Evolutionary conservation across 2,113 vertebrate species (phyloP).

Genomic region (Seriola rivoliana): DNA sequence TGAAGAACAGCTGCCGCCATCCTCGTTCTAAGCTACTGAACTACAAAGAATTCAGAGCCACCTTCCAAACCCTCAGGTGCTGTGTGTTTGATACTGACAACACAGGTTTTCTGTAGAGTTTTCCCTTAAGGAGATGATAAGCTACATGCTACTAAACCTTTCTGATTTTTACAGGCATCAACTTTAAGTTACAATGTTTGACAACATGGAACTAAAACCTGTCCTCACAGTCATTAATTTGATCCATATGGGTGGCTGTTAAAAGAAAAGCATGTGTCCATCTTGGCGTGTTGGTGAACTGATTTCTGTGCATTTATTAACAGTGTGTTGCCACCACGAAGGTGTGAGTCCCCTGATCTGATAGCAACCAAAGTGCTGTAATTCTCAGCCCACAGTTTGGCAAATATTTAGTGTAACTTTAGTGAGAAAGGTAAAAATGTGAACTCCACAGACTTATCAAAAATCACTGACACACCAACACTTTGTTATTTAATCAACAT

Average conservation of each 20-base stretch:
- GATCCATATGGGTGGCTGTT: neutral
- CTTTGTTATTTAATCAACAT: slow-evolving; percentile 20
- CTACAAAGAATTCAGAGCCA: neutral
- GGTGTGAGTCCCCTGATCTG: slow-evolving; percentile 51
- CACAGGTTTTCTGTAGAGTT: slow-evolving; percentile 19
- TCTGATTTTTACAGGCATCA: slow-evolving; percentile 1
- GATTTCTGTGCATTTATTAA: slow-evolving; percentile 52
- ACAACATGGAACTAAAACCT: slow-evolving; percentile 1
- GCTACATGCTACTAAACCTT: slow-evolving; percentile 24
- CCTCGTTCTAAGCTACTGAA: neutral
- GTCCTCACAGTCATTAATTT: slow-evolving; percentile 11
- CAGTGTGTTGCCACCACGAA: slow-evolving; percentile 51
- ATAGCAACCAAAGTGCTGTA: slow-evolving; percentile 49
- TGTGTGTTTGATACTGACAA: slow-evolving; percentile 27
- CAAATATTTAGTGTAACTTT: slow-evolving; percentile 20
- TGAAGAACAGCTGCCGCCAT: neutral
- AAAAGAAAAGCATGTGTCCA: slow-evolving; percentile 14
- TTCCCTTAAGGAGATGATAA: slow-evolving; percentile 22
- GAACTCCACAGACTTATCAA: slow-evolving; percentile 28
- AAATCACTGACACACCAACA: slow-evolving; percentile 43
- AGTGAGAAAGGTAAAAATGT: slow-evolving; percentile 44
- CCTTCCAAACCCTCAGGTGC: slow-evolving; percentile 3
- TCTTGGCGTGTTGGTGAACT: slow-evolving; percentile 8
- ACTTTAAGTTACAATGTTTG: slow-evolving; percentile 16
- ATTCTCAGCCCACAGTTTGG: slow-evolving; percentile 49